Base-by-base conservation (phyloP, 2,113 vertebrate genomes). In the Monarcha castaneiventris region DNA sequence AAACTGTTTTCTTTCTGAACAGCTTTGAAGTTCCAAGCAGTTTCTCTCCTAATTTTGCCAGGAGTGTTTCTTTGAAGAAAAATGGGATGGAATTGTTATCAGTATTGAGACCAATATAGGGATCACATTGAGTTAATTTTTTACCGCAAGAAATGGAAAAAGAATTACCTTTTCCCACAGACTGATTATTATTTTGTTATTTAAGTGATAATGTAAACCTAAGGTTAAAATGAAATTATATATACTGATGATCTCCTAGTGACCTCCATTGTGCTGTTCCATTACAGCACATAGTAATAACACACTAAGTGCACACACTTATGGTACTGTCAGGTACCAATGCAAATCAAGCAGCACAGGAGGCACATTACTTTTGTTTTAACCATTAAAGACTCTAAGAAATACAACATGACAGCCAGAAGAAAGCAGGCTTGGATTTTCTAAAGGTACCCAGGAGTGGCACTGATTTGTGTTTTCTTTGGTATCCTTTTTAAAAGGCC, bases 131-230 rank as follows among this genome's bases (percentile, higher is more conserved):
- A 95, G 95, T 76, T 63, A 90, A 95, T 83, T 96, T 97, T 92
- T 93, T 95, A 79, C 68, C 27, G 68, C 33, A 77, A 92, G 41
- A 80, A 92, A 74, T 80, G 62, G 77, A 71, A 93, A 86, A 84
- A 48, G 23, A 81, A 68, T 79, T 86, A 13, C n/a, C 13, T 66
- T 66, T 75, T 58, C 84, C 68, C 13, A 51, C n/a, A 76, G 68
- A 41, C 43, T 69, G 93, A 96, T 94, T 97, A 96, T 79, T 95
- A 87, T 91, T 93, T 97, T 97, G 92, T 96, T 94, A 97, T 96
- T 97, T 97, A 96, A 97, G 95, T 96, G 93, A 95, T 94, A 97
- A 96, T 92, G 78, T 73, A 97, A 97, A 87, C 76, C 92, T 89
- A 69, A 85, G 90, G 92, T 93, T 97, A 96, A 96, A 97, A 95